Percentiles rank a stretch among this genome's conserved stretches.
Evolutionary conservation across 2,888 invertebrate genomes (phyloP).

Genomic region (Ditula angustiorana): DNA sequence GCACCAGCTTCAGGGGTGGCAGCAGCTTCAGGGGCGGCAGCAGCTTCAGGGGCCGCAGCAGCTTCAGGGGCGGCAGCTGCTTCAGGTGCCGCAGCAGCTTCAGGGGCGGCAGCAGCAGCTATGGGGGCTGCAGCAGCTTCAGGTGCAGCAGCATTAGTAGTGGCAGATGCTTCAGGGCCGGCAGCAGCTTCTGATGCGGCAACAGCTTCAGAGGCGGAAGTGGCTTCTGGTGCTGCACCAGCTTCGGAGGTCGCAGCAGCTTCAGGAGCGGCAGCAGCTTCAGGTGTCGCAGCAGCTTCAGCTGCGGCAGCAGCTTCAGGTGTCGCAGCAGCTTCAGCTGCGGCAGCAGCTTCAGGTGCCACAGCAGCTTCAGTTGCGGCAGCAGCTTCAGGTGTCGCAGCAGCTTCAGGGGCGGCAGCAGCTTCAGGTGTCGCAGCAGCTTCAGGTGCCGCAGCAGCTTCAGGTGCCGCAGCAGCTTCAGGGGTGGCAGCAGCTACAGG

Average conservation of each 20-base stretch:
- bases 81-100: conserved; percentile 14
- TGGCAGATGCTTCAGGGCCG: neutral
- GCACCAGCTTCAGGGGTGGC: conserved; percentile 10
- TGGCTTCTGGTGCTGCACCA: conserved; percentile 13
- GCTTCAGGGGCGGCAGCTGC: neutral
- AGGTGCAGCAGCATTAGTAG: conserved; percentile 15
- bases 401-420: conserved; percentile 9
- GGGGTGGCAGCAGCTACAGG: neutral
- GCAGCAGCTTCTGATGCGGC: neutral
- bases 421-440: too few species aligned
- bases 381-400: neutral
- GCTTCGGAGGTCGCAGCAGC: neutral
- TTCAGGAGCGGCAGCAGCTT: neutral
- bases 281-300: conserved; percentile 12
- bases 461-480: conserved; percentile 12
- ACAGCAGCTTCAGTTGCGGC: neutral
- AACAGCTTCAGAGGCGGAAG: conserved; percentile 7
- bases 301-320: conserved; percentile 8
- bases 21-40: conserved; percentile 14
- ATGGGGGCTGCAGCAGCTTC: conserved; percentile 12
- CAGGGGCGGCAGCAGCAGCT: conserved; percentile 4
- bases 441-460: conserved; percentile 14
- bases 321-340: conserved; percentile 9
- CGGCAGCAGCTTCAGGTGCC: neutral
- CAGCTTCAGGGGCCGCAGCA: neutral